Percentiles rank a stretch among this genome's conserved stretches.
Evolutionary conservation across 2,113 vertebrate genomes (phyloP).

Genomic region (Myotis lucifugus): DNA sequence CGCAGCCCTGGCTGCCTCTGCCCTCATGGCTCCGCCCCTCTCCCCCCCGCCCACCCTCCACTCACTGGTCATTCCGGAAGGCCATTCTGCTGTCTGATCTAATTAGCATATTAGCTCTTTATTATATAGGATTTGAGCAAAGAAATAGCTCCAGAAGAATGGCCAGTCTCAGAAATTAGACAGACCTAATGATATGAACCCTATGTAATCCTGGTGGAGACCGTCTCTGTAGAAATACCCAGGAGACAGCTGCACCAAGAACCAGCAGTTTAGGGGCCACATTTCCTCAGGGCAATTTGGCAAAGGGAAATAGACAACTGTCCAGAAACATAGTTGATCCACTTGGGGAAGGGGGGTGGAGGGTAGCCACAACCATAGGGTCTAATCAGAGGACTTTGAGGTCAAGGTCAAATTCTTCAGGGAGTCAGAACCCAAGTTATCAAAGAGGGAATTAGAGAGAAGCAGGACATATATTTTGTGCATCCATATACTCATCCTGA

Average conservation of each 20-base stretch:
- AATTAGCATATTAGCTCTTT: no score
- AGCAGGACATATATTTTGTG: not conserved
- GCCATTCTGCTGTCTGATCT: no score
- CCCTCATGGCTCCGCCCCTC: no score
- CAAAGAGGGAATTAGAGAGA: not conserved
- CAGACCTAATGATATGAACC: not conserved
- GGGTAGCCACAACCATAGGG: accelerated
- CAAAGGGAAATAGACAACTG: not conserved
- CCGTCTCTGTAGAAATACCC: not conserved
- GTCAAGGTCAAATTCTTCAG: not conserved
- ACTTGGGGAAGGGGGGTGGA: accelerated
- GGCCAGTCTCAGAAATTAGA: not conserved
- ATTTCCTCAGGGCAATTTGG: not conserved
- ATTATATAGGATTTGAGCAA: not conserved
- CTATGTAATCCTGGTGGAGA: not conserved
- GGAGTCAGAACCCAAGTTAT: not conserved
- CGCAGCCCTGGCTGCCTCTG: no score
- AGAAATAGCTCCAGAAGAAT: not conserved
- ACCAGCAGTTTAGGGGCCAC: not conserved
- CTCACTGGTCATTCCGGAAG: no score
- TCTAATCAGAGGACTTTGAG: not conserved
- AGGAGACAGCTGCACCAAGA: not conserved
- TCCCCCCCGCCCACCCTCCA: no score
- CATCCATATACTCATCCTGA: not conserved
- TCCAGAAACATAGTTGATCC: not conserved